Base-by-base conservation (phyloP, 2,888 invertebrate genomes). In the Heliconius sara region DNA sequence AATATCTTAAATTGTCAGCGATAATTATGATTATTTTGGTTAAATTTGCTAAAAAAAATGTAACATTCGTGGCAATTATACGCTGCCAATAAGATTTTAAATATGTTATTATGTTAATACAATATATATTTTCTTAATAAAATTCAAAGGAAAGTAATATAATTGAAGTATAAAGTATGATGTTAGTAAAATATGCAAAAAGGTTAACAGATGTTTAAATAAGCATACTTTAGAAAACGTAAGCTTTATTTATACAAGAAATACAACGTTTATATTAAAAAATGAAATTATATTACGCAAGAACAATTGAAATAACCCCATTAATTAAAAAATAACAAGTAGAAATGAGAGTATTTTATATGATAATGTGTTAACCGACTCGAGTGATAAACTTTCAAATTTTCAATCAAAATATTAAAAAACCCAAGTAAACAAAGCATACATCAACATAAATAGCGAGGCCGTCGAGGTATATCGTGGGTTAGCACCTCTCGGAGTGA, bases 271-370 rank as follows among this genome's bases (percentile, higher is more conserved):
- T 57, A 57, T 57, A 2, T 0, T n/a, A 43, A 68, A 43, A 68
- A 43, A 39, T 3, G 1, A 25, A 43, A 68, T 68, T 68, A 68
- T 25, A 43, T 39, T 68, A 68, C n/a, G n/a, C 68, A 13, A 68
- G 68, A 68, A 5, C 16, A 68, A 68, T 19, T 43, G 68, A 25
- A 68, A 68, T 43, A 68, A 30, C 25, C 39, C 43, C 3, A n/a
- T 68, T 25, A 43, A 68, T 68, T n/a, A 43, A 43, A 68, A 68
- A 3, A 68, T 68, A 68, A 43, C 68, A 68, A 68, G 43, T 43
- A n/a, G 5, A 43, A 68, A 68, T 43, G 43, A 43, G 67, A 68
- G 5, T 39, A 43, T 13, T 25, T 22, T 68, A 68, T 68, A 68
- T 43, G 68, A 43, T 43, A 68, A 68, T 25, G 68, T 68, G 39